Base-by-base conservation (phyloP, 1,140 invertebrate species). In the Neodiprion lecontei region DNA sequence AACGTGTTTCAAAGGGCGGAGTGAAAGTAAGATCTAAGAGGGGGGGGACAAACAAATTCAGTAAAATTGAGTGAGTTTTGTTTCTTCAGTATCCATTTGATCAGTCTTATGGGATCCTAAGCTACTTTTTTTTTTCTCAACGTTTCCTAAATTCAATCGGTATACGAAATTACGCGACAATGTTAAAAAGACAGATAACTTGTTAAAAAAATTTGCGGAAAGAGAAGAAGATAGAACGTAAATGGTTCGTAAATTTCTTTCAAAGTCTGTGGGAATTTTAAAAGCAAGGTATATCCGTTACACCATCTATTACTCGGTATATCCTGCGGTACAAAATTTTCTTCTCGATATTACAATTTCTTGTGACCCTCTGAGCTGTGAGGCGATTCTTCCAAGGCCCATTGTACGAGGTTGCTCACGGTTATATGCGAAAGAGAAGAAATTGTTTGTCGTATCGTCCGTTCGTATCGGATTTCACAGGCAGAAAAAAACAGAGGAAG, bases 71-170 rank as follows among this genome's bases (percentile, higher is more conserved):
- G 67, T 69, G 67, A 69, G 67, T 69, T 61, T 69, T 47, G 67
- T 70, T 75, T 23, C n/a, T 48, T 76, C 73, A 53, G 47, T 77
- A 72, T 80, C 74, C 23, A 78, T 80, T 80, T 80, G 75, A 76
- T 86, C 83, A 86, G 84, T 84, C 85, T 86, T 84, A 79, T 81
- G 74, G 74, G 76, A 77, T 80, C 77, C 78, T 75, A 77, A 61
- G n/a, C 53, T 61, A 61, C 28, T 40, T 61, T 61, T 61, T 12
- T 14, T 61, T 11, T 53, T 53, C 10, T 61, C n/a, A 14, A 61
- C 9, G 53, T 12, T 61, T 40, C 5, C 28, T 40, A 40, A 40
- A 40, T 40, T 40, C 28, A 40, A 40, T 40, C 28, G 28, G 28
- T 40, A 40, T 40, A 40, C 28, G 28, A 40, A 3, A 40, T 40